Evolutionary conservation across 2,797 vertebrate genomes (phyloP), one percentile per base, ranked within the genome.

Genomic region (Pitangus sulphuratus): DNA sequence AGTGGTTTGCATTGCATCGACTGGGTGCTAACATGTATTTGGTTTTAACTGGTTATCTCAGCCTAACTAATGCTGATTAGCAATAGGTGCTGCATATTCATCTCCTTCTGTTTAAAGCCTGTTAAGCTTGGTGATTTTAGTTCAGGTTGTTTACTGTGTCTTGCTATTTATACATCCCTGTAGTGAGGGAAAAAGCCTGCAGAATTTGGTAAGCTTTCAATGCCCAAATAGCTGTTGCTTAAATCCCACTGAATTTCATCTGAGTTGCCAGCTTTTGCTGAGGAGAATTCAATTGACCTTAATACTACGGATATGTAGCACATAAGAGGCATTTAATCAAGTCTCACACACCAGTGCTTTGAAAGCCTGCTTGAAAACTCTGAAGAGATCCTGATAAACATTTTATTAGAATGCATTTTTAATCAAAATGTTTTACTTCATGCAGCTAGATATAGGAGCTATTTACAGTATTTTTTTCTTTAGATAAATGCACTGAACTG

Each of bases 251-350:
- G 75, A 80, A 79, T 93, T 94, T 93, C 72, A 56, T 83, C 69
- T 54, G 53, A 86, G 21, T 88, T 94, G 45, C 69, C 88, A 93
- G 92, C 57, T 95, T 94, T 80, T 88, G 37, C 90, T 81, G 64
- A 78, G 79, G 53, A 91, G 76, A 90, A 95, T 94, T 88, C 10
- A 20, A 11, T 45, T 94, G 85, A 93, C 83, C 90, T 94, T 87
- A 95, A 91, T 93, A 88, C 69, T 91, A 35, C 0, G 50, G 60
- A 58, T 74, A 81, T 53, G 30, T 75, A 60, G 69, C 64, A 57
- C n/a, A 28, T 91, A 50, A 95, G 84, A 91, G 44, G 47, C 76
- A 80, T 66, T 71, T 93, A 91, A 85, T 87, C 86, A 89, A 80
- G 71, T 74, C 68, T 84, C 40, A 85, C 75, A 83, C 76, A 89